A percentile compares a stretch with the other conserved stretches of the same genome.
These are phyloP conservation scores for Burhinus bistriatus DNA, from an alignment of 2,113 vertebrate genomes.

Conservation along the genomic window DNA sequence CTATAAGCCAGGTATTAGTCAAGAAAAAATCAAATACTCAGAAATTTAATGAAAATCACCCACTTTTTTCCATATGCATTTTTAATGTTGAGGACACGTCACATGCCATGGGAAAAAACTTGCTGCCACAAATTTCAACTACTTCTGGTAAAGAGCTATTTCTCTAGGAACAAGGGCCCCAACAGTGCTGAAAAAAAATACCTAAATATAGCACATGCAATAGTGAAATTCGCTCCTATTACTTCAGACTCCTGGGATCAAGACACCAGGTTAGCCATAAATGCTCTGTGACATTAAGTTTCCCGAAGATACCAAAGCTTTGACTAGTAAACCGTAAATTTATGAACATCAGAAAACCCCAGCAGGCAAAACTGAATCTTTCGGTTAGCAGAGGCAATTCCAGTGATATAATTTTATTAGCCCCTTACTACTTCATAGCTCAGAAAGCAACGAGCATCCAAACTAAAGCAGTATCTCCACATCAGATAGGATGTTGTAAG, in stretches of 20 bases:
- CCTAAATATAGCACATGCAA: neutral
- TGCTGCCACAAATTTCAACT: neutral
- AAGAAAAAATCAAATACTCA: conserved; percentile 20
- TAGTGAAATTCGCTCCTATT: conserved; percentile 28
- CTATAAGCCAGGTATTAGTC: conserved; percentile 27
- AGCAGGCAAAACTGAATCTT: neutral
- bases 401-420: conserved; percentile 6
- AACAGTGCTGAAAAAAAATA: neutral
- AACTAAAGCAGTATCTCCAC: neutral
- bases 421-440: neutral
- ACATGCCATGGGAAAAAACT: conserved; percentile 5
- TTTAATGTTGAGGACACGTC: neutral
- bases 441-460: neutral
- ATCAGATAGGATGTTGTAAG: neutral
- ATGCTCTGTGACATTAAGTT: conserved; percentile 19
- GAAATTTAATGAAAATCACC: conserved; percentile 23
- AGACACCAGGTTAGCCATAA: conserved; percentile 31
- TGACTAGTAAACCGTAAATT: conserved; percentile 12
- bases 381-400: neutral
- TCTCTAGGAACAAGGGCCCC: neutral
- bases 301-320: conserved; percentile 37
- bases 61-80: neutral
- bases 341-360: neutral
- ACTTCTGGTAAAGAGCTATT: neutral
- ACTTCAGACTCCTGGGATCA: conserved; percentile 38